Conservation (phyloP, 2,888 invertebrate species). For the Zhuqinia jingwanae region DNA sequence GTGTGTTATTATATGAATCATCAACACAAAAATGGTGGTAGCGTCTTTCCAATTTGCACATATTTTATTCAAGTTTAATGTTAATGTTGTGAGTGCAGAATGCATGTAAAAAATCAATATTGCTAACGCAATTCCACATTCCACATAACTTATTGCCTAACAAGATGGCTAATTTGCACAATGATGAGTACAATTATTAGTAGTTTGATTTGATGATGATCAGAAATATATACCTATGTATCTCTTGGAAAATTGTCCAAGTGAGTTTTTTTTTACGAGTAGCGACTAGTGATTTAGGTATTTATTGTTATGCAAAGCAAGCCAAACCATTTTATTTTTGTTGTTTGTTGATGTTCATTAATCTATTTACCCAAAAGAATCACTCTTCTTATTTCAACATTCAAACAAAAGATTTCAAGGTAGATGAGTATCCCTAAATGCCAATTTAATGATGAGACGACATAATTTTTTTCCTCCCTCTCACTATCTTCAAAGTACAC, state of each 20-base stretch:
- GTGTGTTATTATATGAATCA: not conserved
- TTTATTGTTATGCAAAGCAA: conserved; percentile 9
- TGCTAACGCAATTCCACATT: too few species aligned
- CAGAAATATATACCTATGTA: conserved; percentile 1
- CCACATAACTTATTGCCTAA: too few species aligned
- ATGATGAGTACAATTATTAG: conserved; percentile 31
- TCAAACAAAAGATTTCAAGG: conserved; percentile 41
- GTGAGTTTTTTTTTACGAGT: not conserved
- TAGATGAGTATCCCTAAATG: conserved; percentile 41
- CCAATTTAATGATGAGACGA: conserved; percentile 50
- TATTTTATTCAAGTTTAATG: conserved; percentile 22
- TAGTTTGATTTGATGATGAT: conserved; percentile 7
- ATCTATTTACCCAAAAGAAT: conserved; percentile 47
- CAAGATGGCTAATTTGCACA: conserved; percentile 37
- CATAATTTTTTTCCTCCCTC: conserved; percentile 31
- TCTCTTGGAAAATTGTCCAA: not conserved
- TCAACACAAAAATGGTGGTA: not conserved
- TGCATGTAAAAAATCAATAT: too few species aligned
- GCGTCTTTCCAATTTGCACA: conserved; percentile 24
- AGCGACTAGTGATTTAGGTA: too few species aligned
- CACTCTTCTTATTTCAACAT: conserved; percentile 37
- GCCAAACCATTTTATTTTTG: not conserved
- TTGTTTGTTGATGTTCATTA: conserved; percentile 24
- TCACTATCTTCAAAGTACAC: not conserved
- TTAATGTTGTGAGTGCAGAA: not conserved